These are phyloP conservation scores for Geococcyx californianus DNA, from an alignment of 2,113 vertebrate genomes.

Conservation along the genomic window DNA sequence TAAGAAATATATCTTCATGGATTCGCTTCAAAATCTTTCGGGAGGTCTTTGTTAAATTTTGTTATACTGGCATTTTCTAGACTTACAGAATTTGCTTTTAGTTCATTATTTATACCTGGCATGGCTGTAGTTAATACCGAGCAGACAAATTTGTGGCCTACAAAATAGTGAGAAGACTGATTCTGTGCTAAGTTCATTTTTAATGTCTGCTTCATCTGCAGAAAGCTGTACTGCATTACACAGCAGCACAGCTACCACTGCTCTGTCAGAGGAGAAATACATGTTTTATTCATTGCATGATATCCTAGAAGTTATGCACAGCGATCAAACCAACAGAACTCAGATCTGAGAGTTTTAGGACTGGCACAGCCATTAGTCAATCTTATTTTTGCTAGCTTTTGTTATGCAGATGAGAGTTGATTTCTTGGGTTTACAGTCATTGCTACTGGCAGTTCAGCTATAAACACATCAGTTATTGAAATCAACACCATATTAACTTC, in stretches of 20 bases:
- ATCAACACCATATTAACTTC: not conserved
- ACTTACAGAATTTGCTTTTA: not conserved
- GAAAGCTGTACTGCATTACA: not conserved
- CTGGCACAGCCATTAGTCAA: not conserved
- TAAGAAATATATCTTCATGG: not conserved
- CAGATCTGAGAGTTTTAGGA: not conserved
- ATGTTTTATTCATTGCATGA: constrained; percentile 44
- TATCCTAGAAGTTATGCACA: not conserved
- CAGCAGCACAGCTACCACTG: not conserved
- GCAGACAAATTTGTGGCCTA: not conserved
- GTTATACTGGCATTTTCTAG: not conserved
- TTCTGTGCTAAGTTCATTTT: not conserved
- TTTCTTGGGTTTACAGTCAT: not conserved
- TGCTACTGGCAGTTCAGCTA: not conserved
- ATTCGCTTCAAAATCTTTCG: not conserved
- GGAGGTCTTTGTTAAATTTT: not conserved
- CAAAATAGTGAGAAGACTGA: not conserved
- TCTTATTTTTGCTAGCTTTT: not conserved
- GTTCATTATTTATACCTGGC: not conserved
- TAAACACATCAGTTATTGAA: not conserved
- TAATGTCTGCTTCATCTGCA: not conserved
- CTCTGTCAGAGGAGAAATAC: not conserved
- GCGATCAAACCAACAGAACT: constrained; percentile 5
- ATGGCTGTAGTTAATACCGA: not conserved
- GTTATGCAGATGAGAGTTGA: not conserved